Evolutionary conservation across 2,797 vertebrate species (phyloP), one percentile per base, ranked within the genome.

Genomic region (Platalea minor): DNA sequence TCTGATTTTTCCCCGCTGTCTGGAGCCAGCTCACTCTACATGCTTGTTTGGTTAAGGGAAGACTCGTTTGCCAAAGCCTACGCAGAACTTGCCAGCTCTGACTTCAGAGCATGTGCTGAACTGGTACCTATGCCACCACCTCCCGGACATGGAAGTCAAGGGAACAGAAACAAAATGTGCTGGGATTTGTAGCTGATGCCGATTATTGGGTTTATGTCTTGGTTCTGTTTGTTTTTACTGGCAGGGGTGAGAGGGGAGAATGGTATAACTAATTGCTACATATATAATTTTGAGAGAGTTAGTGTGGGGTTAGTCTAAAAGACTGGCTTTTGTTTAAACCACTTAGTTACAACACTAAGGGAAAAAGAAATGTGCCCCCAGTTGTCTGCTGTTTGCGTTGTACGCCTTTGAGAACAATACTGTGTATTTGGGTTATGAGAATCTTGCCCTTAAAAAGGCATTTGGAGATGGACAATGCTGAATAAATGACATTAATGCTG

Each of bases 261-360:
- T 17, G 50, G 11, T 2, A 0, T 25, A 13, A 3, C 4, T 54
- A 24, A 4, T 54, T 59, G 11, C 8, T 28, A 0, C 43, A 2
- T 14, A 4, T 3, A 14, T 37, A 9, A 8, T 20, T 65, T 9
- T 3, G 46, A 63, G 50, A 41, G 59, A 41, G n/a, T 29, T 29
- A 41, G 3, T 23, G 15, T 26, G 26, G 76, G 68, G 8, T 43
- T 61, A 28, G 13, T 7, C 56, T 77, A 28, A n/a, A 53, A 37
- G n/a, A 2, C 31, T 59, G 82, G 39, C 8, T 23, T 13, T 13
- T 91, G 39, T 33, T 59, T 39, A 63, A 63, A 69, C 23, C 45
- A 2, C 63, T 76, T 76, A 29, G 33, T 84, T 60, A 19, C 51
- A 51, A 7, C 33, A 50, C 25, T 24, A 33, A 63, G 26, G 39